Base-by-base conservation (phyloP, 2,888 invertebrate species). In the Lycia hirtaria region DNA sequence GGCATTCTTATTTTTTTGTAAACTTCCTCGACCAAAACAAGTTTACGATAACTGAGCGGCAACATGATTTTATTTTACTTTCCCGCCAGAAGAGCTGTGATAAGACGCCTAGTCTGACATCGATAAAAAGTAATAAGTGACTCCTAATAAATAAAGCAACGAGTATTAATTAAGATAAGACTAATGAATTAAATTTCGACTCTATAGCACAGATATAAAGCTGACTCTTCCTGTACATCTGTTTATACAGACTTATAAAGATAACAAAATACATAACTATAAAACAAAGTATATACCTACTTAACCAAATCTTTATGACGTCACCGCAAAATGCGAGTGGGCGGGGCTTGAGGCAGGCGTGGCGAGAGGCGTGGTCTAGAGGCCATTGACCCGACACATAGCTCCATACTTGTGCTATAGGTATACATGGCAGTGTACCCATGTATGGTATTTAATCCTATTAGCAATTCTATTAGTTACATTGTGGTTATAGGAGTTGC, bases 391-490 rank as follows among this genome's bases (percentile, higher is more conserved):
- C 85, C 71, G 56, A 51, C 20, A 35, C 20, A 33, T 68, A 48
- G 65, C 69, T 67, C 68, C 60, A 67, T 20, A 43, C 17, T 54
- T 69, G n/a, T n/a, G n/a, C 69, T 65, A 74, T 60, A 67, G 58
- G 66, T 64, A 65, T 15, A 33, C 64, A 56, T 37, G 2, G 56
- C 62, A 60, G 62, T 60, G 55, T 33, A 28, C 14, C 65, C 64
- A 55, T 62, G 62, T 69, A 76, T 72, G 77, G 75, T 68, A 73
- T 76, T 75, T 73, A 72, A 69, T 62, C 71, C 66, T 70, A 85
- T 88, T 87, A 80, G 85, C 84, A 88, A 88, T 87, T 86, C 87
- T 82, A 85, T 81, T 73, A 75, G 67, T 58, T 64, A 63, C 67
- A 62, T 62, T 68, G 68, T 67, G 66, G 64, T 48, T 49, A 43